phyloP scores from a whole-genome alignment of 2,113 vertebrate species.

The Leuciscus idus region DNA sequence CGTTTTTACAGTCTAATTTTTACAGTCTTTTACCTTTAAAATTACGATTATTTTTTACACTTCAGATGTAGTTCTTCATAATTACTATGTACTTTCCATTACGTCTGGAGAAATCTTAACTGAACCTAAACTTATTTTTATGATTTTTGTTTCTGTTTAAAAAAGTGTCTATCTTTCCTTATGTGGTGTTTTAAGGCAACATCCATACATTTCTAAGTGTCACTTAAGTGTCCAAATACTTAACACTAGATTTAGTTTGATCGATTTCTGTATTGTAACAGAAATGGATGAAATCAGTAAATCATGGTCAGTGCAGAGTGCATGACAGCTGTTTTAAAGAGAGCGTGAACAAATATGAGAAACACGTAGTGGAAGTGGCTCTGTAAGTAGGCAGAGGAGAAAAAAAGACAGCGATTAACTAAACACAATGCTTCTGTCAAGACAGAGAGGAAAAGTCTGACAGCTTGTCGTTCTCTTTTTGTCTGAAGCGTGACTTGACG shows the following conservation, averaged over 20 bases:
- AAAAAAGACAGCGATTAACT: constrained; percentile 39
- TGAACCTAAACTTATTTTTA: neutral
- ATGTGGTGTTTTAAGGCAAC: too few relatives aligned
- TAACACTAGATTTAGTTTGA: neutral
- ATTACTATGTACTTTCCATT: neutral
- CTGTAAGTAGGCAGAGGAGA: constrained; percentile 51
- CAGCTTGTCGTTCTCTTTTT: constrained; percentile 51
- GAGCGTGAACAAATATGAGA: constrained; percentile 35
- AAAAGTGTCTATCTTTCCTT: neutral
- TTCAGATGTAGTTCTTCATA: neutral
- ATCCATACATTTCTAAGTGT: neutral
- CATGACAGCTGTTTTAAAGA: constrained; percentile 44
- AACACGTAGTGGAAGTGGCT: constrained; percentile 32
- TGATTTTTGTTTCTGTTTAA: neutral
- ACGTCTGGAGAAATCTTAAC: neutral
- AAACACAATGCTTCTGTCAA: constrained; percentile 56
- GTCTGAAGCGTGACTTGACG: constrained; percentile 40
- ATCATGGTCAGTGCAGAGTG: constrained; percentile 40
- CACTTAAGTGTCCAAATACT: neutral
- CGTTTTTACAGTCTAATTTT: too few relatives aligned
- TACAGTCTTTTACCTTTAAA: too few relatives aligned
- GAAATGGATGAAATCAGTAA: constrained; percentile 23
- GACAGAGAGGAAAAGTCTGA: constrained; percentile 37
- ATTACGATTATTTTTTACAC: too few relatives aligned
- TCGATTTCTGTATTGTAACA: neutral